Base-by-base conservation (phyloP, 2,888 invertebrate genomes). In the Cephus pulcher region DNA sequence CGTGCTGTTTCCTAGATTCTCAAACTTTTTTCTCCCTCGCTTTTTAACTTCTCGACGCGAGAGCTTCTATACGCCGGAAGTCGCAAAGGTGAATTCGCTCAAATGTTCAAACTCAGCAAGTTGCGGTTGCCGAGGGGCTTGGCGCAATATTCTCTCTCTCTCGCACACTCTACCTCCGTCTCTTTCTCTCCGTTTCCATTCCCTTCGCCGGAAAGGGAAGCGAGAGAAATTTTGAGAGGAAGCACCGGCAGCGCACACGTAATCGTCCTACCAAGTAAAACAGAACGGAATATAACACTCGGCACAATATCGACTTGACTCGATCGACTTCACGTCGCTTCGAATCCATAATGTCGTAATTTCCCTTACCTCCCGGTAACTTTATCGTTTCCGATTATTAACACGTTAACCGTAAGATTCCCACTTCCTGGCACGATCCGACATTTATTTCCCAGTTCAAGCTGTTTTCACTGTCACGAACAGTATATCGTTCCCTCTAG, bases 41-140 rank as follows among this genome's bases (percentile, higher is more conserved):
- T 56, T 56, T 23, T 56, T 56, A 56, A 23, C 23, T 23, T 56
- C 56, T 56, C 56, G 2, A 9, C 56, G 2, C 23, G 56, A 56
- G 56, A 9, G 56, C 9, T 23, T 56, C 23, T 9, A 23, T 23
- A 56, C 9, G 56, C 23, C 56, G 56, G 56, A 56, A 56, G 56
- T 56, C 9, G 56, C 56, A 56, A 56, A 56, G 56, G 23, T 23
- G 56, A 56, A 56, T 56, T 56, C 56, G 56, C 56, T 23, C 56
- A 9, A 56, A 56, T 56, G 56, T 56, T 56, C 56, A 56, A 56
- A 56, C 56, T 56, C 56, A 23, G 56, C 56, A 56, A 23, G 15
- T 56, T 23, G 69, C 56, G 76, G 77, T 81, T 81, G 81, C 78
- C 81, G 78, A 81, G 81, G 81, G 81, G 80, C 76, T 81, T 81